Evolutionary conservation across 2,888 invertebrate species (phyloP), one percentile per base, ranked within the genome.

Genomic region (Parnassius mnemosyne): DNA sequence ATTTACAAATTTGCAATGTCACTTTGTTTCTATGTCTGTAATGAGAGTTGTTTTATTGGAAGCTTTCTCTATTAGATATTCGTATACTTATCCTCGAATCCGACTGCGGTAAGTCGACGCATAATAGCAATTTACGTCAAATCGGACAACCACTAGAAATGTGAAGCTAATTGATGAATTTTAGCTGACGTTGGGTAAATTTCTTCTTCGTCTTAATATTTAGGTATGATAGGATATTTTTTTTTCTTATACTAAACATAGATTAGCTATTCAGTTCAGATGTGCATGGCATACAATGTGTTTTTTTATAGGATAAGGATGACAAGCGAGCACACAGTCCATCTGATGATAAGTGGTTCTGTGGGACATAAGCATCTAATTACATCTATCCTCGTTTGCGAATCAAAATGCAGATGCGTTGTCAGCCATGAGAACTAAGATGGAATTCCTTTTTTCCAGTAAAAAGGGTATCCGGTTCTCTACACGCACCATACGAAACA

Each of bases 21-120:
- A 87, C 81, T 81, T 83, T 80, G 78, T 82, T 80, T 62, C 58
- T 80, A 78, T 83, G 80, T 54, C 51, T 51, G 51, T 55, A 83
- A 84, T 82, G 77, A 78, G 81, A 85, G 80, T 71, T 71, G 75
- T 83, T 85, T 84, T 87, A 89, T 87, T 88, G 85, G 84, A 77
- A 76, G 78, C 87, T 88, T 87, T 87, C 87, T 82, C 82, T 77
- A 75, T 75, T 71, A 76, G 74, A 76, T 76, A 73, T 75, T 77
- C 74, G 70, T 72, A 69, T 72, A 62, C 41, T 50, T 58, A 62
- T 58, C 54, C 44, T 11, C 43, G 49, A 16, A 12, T 50, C 50
- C 13, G 13, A 46, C 50, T 47, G 51, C 54, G 52, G 41, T 53
- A 34, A 50, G 11, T 57, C 13, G 65, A 54, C 51, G 63, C 65